Evolutionary conservation across 2,113 vertebrate species (phyloP).

Genomic region (Leucosticte australis): DNA sequence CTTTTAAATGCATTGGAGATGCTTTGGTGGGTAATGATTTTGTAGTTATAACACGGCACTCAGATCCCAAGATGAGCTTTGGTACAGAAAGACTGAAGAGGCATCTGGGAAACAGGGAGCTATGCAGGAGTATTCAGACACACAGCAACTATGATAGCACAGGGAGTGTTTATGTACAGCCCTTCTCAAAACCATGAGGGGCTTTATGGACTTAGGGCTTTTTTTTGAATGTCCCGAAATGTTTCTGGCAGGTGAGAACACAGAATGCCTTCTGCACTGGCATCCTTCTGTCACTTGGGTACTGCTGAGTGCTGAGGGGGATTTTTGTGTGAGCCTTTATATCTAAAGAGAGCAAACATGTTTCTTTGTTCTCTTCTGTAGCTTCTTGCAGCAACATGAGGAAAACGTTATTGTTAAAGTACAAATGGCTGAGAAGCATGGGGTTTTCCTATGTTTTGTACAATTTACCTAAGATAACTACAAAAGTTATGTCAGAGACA

Average conservation of each 20-base stretch:
- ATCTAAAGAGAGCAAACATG: not conserved
- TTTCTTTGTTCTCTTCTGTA: slow-evolving; percentile 19
- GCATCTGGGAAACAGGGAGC: not conserved
- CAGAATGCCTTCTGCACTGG: not conserved
- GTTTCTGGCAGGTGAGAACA: not conserved
- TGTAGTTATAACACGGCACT: not conserved
- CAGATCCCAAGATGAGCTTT: not conserved
- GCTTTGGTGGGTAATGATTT: not conserved
- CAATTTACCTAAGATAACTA: not conserved
- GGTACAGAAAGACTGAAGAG: not conserved
- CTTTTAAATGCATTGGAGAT: not conserved
- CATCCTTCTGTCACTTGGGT: not conserved
- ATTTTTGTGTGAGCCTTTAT: slow-evolving; percentile 5
- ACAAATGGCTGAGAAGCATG: not conserved
- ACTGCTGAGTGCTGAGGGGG: not conserved
- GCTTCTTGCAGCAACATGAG: not conserved
- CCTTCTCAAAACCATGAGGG: not conserved
- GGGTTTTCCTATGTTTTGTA: not conserved
- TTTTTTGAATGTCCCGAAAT: not conserved
- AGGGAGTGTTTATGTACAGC: not conserved
- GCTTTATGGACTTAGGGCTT: not conserved
- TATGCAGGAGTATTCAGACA: not conserved
- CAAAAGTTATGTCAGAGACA: not conserved
- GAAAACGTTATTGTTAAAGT: slow-evolving; percentile 5
- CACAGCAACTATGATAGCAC: not conserved